A percentile compares a stretch with the other conserved stretches of the same genome.
phyloP scores from a whole-genome alignment of 2,113 vertebrate genomes.

The Osmerus mordax region DNA sequence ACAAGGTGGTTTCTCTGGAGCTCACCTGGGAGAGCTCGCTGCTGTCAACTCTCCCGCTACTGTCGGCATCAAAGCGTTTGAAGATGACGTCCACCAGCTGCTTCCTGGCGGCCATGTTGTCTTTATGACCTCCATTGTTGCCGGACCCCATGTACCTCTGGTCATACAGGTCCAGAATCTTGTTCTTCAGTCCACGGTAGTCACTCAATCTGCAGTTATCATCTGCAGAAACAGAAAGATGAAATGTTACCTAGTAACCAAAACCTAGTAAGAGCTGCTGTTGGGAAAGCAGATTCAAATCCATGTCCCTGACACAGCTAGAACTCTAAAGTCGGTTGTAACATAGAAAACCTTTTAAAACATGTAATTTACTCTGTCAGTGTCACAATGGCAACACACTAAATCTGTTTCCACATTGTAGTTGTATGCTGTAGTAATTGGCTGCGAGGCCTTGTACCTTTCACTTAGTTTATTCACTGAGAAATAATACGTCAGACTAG shows the following conservation, averaged over 20 bases:
- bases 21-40: conserved; percentile 91
- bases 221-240: conserved; percentile 69
- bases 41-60: conserved; percentile 79
- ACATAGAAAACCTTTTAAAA: too few relatives aligned
- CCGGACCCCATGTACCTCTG: conserved; percentile 70
- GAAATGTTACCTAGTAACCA: conserved; percentile 5
- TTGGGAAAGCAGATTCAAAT: too few relatives aligned
- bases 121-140: conserved; percentile 63
- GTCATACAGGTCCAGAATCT: conserved; percentile 82
- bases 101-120: conserved; percentile 79
- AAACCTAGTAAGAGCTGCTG: neutral
- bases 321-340: too few relatives aligned
- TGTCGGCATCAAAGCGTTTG: conserved; percentile 86
- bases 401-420: too few relatives aligned
- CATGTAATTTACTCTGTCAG: too few relatives aligned
- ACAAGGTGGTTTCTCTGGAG: neutral
- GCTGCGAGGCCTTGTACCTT: too few relatives aligned
- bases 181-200: conserved; percentile 84
- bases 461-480: too few relatives aligned
- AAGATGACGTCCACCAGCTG: conserved; percentile 88
- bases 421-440: too few relatives aligned
- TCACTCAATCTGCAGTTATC: conserved; percentile 84
- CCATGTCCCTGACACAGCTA: too few relatives aligned
- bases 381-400: too few relatives aligned
- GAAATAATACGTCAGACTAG: too few relatives aligned